Percentiles rank a stretch among this genome's conserved stretches.
phyloP scores from a whole-genome alignment of 2,888 invertebrate species.

The Euplexia lucipara region DNA sequence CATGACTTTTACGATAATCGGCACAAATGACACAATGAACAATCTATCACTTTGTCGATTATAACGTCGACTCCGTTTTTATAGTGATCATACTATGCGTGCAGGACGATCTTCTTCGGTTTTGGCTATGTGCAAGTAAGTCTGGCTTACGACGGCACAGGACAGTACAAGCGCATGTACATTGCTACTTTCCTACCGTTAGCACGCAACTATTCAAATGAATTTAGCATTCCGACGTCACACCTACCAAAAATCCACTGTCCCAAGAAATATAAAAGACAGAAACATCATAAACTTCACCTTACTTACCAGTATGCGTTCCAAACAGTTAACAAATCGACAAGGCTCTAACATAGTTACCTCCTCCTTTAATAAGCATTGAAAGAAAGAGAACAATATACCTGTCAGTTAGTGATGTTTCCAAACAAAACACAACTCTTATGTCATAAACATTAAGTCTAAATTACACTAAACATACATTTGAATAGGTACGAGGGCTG shows the following conservation, averaged over 20 bases:
- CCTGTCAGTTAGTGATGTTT: slow-evolving; percentile 88
- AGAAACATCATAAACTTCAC: slow-evolving; percentile 83
- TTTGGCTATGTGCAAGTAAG: slow-evolving; percentile 12
- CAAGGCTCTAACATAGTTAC: slow-evolving; percentile 85
- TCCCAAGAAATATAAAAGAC: slow-evolving; percentile 59
- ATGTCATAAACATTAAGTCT: slow-evolving; percentile 39
- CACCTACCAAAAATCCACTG: slow-evolving; percentile 54
- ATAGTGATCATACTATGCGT: no score
- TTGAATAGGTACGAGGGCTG: slow-evolving; percentile 69
- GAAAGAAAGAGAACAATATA: slow-evolving; percentile 88
- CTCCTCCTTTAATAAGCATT: slow-evolving; percentile 88
- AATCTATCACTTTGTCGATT: no score
- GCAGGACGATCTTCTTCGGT: background rate
- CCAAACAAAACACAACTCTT: slow-evolving; percentile 71
- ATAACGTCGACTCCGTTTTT: no score
- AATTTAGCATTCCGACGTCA: background rate
- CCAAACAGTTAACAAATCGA: slow-evolving; percentile 81
- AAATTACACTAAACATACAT: slow-evolving; percentile 74
- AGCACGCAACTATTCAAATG: background rate
- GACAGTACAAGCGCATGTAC: background rate
- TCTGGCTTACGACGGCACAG: slow-evolving; percentile 32
- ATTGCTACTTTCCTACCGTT: background rate
- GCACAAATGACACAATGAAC: no score
- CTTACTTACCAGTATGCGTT: slow-evolving; percentile 83
- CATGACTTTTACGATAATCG: no score